Conservation (phyloP, 2,797 vertebrate species). For the Serranus cabrilla region DNA sequence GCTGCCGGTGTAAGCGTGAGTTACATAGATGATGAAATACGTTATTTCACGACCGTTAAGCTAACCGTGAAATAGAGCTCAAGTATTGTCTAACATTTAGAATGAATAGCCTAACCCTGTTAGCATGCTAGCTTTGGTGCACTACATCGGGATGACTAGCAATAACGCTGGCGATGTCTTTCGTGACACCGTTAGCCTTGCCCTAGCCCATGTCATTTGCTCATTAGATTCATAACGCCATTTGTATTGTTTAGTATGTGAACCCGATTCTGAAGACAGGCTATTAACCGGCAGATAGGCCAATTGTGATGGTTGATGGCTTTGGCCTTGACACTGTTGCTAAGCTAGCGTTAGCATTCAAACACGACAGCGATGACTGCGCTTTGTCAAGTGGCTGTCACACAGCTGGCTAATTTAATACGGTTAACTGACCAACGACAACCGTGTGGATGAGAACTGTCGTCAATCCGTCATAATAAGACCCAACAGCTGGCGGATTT, state of each 20-base stretch:
- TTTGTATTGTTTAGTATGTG: background rate
- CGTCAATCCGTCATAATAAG: background rate
- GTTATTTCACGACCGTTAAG: conserved; percentile 25
- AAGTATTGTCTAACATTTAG: conserved; percentile 34
- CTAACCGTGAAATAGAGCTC: conserved; percentile 18
- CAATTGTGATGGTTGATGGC: conserved; percentile 53
- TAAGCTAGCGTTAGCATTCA: conserved; percentile 76
- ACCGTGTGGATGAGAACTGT: conserved; percentile 16
- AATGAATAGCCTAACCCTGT: conserved; percentile 46
- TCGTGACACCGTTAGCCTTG: background rate
- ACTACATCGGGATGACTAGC: background rate
- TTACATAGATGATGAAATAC: background rate
- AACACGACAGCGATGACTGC: conserved; percentile 74
- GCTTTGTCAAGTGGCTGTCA: conserved; percentile 77
- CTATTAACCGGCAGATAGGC: conserved; percentile 35
- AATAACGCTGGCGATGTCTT: background rate
- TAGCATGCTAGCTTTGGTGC: conserved; percentile 62
- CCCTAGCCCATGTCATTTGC: accelerated
- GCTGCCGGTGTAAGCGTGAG: accelerated
- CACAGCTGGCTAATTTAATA: conserved; percentile 21
- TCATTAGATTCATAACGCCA: background rate
- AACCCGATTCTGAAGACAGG: background rate
- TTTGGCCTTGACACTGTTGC: conserved; percentile 76
- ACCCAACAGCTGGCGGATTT: background rate
- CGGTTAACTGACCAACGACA: conserved; percentile 12